Evolutionary conservation across 1,140 invertebrate species (phyloP).

Genomic region (Colletes latitarsis): DNA sequence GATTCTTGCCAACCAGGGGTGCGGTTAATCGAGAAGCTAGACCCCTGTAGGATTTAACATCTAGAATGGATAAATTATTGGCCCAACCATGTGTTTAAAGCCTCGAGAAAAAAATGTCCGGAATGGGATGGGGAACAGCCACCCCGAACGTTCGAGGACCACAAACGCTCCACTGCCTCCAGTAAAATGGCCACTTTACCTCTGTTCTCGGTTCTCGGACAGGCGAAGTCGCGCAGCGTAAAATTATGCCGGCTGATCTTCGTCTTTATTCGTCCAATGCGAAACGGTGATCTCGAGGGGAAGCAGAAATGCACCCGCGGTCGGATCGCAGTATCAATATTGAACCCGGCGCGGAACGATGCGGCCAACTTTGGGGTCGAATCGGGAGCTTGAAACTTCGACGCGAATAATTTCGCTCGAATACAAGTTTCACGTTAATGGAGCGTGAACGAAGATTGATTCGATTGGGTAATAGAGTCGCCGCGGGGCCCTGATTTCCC

Average conservation of each 20-base stretch:
- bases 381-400: slow-evolving; percentile 22
- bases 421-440: slow-evolving; percentile 38
- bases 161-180: not conserved
- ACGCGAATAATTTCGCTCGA: slow-evolving; percentile 22
- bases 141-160: not conserved
- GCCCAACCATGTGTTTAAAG: no score
- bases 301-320: not conserved
- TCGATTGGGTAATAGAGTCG: slow-evolving; percentile 1
- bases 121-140: not conserved
- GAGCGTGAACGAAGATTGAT: slow-evolving; percentile 25
- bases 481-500: not conserved
- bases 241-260: slow-evolving; percentile 20
- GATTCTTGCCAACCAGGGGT: no score
- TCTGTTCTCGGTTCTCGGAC: not conserved
- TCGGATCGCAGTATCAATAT: slow-evolving; percentile 20
- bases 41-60: not conserved
- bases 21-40: no score
- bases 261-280: not conserved
- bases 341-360: not conserved
- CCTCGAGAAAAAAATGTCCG: slow-evolving; percentile 18
- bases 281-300: not conserved
- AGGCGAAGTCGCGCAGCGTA: no score
- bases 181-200: slow-evolving; percentile 18
- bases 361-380: slow-evolving; percentile 9
- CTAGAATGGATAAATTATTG: no score